Conservation (phyloP, 2,888 invertebrate species). For the Prosapia bicincta region DNA sequence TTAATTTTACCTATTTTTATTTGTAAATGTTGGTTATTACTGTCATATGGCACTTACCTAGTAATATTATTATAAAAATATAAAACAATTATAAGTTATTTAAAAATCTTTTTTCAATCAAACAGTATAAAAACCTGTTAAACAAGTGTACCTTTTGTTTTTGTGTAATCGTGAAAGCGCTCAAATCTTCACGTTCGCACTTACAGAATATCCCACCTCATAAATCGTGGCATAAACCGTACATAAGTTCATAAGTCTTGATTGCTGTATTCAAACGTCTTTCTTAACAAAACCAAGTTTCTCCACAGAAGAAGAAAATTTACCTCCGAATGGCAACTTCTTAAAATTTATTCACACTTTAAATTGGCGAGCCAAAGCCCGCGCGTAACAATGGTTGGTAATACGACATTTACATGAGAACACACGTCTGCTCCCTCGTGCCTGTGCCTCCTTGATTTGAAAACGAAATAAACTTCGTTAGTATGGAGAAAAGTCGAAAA, state of each 20-base stretch:
- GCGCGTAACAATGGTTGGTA: background rate
- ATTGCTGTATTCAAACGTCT: background rate
- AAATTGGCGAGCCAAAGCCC: background rate
- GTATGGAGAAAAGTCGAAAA: background rate
- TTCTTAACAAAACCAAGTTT: background rate
- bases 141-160: too few species aligned
- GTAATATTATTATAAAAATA: too few species aligned
- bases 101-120: too few species aligned
- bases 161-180: too few species aligned
- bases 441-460: background rate
- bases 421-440: background rate
- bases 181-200: too few species aligned
- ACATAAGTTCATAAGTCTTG: background rate
- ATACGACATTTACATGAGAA: constrained; percentile 2
- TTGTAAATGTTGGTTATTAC: too few species aligned
- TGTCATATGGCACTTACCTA: too few species aligned
- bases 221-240: too few species aligned
- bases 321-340: background rate
- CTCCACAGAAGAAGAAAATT: background rate
- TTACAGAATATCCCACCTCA: too few species aligned
- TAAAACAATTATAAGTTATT: too few species aligned
- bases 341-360: background rate
- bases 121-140: too few species aligned
- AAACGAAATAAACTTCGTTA: background rate
- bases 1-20: too few species aligned